Base-by-base conservation (phyloP, 2,888 invertebrate species). In the Pollenia griseotomentosa region DNA sequence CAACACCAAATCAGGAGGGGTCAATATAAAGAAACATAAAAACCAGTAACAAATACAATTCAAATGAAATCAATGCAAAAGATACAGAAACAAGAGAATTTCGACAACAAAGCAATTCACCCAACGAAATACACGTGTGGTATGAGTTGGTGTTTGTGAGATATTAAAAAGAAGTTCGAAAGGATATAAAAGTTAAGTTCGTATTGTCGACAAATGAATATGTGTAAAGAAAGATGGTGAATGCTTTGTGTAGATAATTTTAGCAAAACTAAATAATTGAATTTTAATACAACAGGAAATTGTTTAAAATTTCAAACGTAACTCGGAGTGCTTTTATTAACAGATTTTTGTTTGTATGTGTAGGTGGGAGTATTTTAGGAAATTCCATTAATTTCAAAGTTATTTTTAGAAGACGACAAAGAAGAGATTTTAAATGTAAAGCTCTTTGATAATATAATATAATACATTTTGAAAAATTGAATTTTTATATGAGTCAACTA, bases 221-320 rank as follows among this genome's bases (percentile, higher is more conserved):
- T 19, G 55, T 11, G 3, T 4, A 10, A 8, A 19, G 19, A 10
- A 8, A 33, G 5, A 23, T 33, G 12, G 0, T 6, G 7, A 4
- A 33, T 23, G 59, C 12, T 59, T 59, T 14, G 23, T 59, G 33
- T 59, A 33, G 33, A 59, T 59, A 59, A 59, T 59, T 33, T 59
- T 59, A 14, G 3, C 4, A 33, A 23, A 23, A 33, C 33, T 14
- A 33, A 33, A 33, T 59, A 59, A 59, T 33, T 59, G 59, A 33
- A 59, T 59, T 59, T 33, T 59, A 59, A 59, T 57, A 23, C 23
- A 57, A 57, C 55, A 9, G 55, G 55, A 57, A 57, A 57, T 55
- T 55, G 19, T 19, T 16, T 2, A 19, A 55, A 16, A 55, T 57
- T 19, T 57, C 55, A 23, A 57, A 57, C 19, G 19, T 19, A 57